Evolutionary conservation across 2,797 vertebrate genomes (phyloP).

Genomic region (Rhyacichthys aspro): DNA sequence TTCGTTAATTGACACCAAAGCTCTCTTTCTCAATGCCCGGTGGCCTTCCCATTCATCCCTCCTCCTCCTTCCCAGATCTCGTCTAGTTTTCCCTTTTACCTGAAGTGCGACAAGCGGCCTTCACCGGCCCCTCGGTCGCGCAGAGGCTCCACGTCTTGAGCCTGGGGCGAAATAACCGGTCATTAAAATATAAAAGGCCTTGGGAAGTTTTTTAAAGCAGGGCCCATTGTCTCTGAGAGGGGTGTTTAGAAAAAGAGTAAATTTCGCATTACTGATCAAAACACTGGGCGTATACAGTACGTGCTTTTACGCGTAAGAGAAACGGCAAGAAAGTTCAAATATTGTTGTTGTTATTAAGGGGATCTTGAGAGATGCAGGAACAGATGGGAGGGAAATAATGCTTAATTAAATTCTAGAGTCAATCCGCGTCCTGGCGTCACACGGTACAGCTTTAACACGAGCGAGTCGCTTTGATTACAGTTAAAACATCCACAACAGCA

Average conservation of each 20-base stretch:
- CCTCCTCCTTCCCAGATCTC: slow-evolving; percentile 16
- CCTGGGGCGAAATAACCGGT: slow-evolving; percentile 76
- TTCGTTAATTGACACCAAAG: slow-evolving; percentile 40
- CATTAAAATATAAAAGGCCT: slow-evolving; percentile 76
- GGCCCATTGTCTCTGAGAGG: slow-evolving; percentile 26
- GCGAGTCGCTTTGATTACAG: slow-evolving; percentile 72
- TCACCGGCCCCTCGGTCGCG: slow-evolving; percentile 64
- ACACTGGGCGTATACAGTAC: neutral
- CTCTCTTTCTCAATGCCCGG: slow-evolving; percentile 46
- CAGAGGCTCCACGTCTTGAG: slow-evolving; percentile 70
- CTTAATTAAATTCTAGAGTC: slow-evolving; percentile 78
- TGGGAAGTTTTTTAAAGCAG: slow-evolving; percentile 66
- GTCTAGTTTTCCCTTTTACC: slow-evolving; percentile 51
- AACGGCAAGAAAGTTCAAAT: neutral
- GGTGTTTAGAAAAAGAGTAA: slow-evolving; percentile 18
- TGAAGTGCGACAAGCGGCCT: slow-evolving; percentile 75
- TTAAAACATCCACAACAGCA: slow-evolving; percentile 57
- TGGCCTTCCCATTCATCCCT: slow-evolving; percentile 64
- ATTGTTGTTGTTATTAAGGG: slow-evolving; percentile 9
- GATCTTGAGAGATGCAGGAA: slow-evolving; percentile 45
- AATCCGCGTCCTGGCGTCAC: slow-evolving; percentile 71
- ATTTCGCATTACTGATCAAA: slow-evolving; percentile 6
- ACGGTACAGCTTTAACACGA: slow-evolving; percentile 68
- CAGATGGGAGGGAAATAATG: slow-evolving; percentile 75
- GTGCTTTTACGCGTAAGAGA: neutral